These are phyloP conservation scores for Halcyon smyrnensis DNA, from an alignment of 2,797 vertebrate genomes.

Conservation along the genomic window DNA sequence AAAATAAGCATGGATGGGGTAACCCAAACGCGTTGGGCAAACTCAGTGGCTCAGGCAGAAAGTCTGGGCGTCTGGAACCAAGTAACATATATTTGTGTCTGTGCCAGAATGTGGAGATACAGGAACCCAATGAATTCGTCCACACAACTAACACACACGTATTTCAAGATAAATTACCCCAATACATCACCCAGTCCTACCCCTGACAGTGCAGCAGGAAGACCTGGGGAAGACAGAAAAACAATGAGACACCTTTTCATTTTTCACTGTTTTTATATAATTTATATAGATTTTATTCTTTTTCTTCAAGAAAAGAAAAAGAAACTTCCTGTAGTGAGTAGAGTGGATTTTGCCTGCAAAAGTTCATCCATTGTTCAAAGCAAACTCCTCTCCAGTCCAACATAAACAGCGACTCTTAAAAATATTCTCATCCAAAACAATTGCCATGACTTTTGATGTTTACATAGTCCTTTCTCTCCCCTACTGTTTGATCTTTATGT, in stretches of 20 bases:
- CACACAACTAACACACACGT: background rate
- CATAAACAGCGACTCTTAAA: constrained; percentile 64
- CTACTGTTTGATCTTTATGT: constrained; percentile 53
- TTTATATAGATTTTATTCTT: background rate
- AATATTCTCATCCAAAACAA: constrained; percentile 66
- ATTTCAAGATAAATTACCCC: background rate
- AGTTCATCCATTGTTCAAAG: constrained; percentile 66
- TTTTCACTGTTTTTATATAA: background rate
- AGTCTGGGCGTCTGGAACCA: background rate
- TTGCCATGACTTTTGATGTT: constrained; percentile 62
- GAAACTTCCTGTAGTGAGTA: background rate
- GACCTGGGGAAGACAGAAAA: background rate
- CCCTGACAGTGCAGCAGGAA: background rate
- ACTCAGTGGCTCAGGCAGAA: background rate
- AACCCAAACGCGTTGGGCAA: background rate
- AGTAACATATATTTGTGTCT: background rate
- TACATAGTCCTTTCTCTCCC: constrained; percentile 47
- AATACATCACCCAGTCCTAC: background rate
- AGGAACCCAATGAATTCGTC: background rate
- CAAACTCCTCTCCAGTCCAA: constrained; percentile 44
- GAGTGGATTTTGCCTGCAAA: constrained; percentile 55
- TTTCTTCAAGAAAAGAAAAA: background rate
- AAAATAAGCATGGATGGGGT: background rate
- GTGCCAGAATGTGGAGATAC: background rate
- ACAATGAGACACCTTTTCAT: background rate